Conservation (phyloP, 1,140 invertebrate species). For the Bombus superbus region DNA sequence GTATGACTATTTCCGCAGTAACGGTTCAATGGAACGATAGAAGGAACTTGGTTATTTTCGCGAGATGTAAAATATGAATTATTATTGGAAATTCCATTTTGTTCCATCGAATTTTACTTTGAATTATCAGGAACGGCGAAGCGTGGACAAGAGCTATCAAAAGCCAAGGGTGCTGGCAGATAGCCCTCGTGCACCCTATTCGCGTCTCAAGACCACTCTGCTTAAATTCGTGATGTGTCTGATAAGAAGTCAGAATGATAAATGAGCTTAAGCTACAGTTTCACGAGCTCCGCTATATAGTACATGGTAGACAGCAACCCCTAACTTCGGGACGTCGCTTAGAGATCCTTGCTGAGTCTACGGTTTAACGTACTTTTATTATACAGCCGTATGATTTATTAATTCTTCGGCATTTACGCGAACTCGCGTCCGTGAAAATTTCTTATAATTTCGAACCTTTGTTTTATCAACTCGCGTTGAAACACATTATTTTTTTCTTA, state of each 20-base stretch:
- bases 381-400: not conserved
- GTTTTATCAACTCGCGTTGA: no score
- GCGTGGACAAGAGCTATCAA: not conserved
- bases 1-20: no score
- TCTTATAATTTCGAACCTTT: not conserved
- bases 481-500: no score
- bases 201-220: slow-evolving; percentile 2
- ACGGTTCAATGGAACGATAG: not conserved
- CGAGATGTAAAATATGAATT: not conserved
- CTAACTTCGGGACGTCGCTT: not conserved
- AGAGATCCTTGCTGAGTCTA: not conserved
- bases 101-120: not conserved
- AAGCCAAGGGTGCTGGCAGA: not conserved
- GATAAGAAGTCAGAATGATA: slow-evolving; percentile 12
- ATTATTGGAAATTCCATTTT: not conserved
- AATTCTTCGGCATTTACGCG: not conserved
- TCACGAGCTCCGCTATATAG: not conserved
- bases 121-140: not conserved
- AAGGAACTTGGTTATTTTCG: not conserved
- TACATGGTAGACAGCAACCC: not conserved
- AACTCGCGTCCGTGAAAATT: not conserved
- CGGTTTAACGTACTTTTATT: not conserved
- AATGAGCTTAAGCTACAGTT: not conserved
- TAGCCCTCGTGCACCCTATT: not conserved
- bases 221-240: not conserved